These are phyloP conservation scores for Lepidotrigona ventralis DNA, from an alignment of 1,140 invertebrate genomes.

Conservation along the genomic window DNA sequence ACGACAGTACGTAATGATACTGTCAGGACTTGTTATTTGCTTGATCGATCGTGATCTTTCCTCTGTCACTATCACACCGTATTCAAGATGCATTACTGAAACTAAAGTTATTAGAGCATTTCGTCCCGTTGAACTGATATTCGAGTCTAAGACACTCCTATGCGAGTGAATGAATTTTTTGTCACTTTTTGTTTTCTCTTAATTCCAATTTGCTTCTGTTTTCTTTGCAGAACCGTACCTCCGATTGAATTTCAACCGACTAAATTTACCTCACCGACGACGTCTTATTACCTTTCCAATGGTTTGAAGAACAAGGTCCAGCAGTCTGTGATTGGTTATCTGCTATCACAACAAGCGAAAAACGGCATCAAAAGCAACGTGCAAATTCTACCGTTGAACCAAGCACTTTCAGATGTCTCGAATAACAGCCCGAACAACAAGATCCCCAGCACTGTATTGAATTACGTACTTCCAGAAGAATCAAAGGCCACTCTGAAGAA, in stretches of 20 bases:
- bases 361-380: slow-evolving; percentile 15
- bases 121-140: no score
- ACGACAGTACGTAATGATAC: slow-evolving; percentile 60
- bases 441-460: slow-evolving; percentile 6
- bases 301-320: slow-evolving; percentile 21
- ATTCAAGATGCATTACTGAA: background rate
- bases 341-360: slow-evolving; percentile 14
- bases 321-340: slow-evolving; percentile 1
- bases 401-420: background rate
- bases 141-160: no score
- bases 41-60: background rate
- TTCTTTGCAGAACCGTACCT: background rate
- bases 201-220: background rate
- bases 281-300: slow-evolving; percentile 21
- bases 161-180: background rate
- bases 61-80: background rate
- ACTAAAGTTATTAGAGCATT: background rate
- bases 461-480: slow-evolving; percentile 41
- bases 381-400: background rate
- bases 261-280: background rate
- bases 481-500: slow-evolving; percentile 36
- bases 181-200: background rate
- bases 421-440: slow-evolving; percentile 24
- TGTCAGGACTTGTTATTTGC: slow-evolving; percentile 35
- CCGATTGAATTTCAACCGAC: slow-evolving; percentile 34